phyloP scores from a whole-genome alignment of 2,797 vertebrate species.

The Clarias platycephalus region DNA sequence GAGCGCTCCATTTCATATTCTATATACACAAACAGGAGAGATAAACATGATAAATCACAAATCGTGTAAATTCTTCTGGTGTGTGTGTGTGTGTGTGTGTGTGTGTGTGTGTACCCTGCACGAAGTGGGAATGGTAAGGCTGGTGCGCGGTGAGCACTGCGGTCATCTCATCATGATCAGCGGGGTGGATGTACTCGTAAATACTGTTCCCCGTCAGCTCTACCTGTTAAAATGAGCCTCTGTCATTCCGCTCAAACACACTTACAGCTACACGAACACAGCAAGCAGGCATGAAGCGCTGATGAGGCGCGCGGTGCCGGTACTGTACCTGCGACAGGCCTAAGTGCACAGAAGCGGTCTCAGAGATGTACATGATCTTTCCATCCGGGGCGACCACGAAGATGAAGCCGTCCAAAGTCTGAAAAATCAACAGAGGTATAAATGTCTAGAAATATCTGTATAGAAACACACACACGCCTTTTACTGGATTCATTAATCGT shows the following conservation, averaged over 20 bases:
- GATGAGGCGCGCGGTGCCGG: too few relatives aligned
- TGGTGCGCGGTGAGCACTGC: constrained; percentile 95
- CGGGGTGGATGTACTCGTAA: constrained; percentile 95
- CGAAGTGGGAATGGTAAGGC: constrained; percentile 94
- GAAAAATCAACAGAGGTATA: constrained; percentile 18
- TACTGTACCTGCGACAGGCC: constrained; percentile 92
- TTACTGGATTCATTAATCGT: background rate
- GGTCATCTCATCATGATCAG: constrained; percentile 96
- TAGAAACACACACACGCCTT: too few relatives aligned
- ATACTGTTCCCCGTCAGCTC: constrained; percentile 98
- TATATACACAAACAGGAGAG: constrained; percentile 54
- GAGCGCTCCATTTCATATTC: constrained; percentile 96
- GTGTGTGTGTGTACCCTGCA: constrained; percentile 80
- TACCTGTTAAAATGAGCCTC: constrained; percentile 81
- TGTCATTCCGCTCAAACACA: constrained; percentile 49
- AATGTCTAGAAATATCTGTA: background rate
- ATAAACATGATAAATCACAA: background rate
- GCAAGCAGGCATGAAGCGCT: background rate
- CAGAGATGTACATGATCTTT: constrained; percentile 99
- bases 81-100: background rate
- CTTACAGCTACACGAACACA: background rate
- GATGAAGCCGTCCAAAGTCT: constrained; percentile 97
- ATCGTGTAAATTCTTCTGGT: background rate
- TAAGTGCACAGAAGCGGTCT: constrained; percentile 94
- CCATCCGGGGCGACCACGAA: constrained; percentile 97